These are phyloP conservation scores for Adoxophyes honmai DNA, from an alignment of 1,140 invertebrate genomes.

Conservation along the genomic window DNA sequence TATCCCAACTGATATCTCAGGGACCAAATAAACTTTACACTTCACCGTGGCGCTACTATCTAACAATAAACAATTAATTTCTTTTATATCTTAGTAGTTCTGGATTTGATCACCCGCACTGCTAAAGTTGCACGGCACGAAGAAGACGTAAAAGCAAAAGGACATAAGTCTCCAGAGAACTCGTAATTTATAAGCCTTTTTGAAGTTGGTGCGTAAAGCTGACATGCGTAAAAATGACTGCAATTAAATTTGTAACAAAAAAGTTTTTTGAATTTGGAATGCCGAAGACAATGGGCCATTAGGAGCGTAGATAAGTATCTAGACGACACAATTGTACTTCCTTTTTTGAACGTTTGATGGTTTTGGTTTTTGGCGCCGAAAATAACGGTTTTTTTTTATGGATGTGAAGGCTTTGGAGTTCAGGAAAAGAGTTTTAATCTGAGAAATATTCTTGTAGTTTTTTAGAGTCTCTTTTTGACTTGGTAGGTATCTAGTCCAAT, in stretches of 20 bases:
- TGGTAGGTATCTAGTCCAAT: no score
- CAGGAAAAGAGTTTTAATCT: neutral
- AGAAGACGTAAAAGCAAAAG: no score
- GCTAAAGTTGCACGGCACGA: no score
- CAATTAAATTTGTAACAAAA: conserved; percentile 54
- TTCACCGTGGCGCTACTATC: no score
- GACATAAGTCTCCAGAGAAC: no score
- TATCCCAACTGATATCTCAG: no score
- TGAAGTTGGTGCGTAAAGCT: conserved; percentile 13
- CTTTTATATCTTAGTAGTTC: no score
- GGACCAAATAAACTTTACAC: no score
- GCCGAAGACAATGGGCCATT: conserved; percentile 61
- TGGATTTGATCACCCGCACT: no score
- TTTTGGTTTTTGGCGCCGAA: neutral
- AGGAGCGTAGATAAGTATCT: conserved; percentile 59
- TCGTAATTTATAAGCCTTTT: neutral
- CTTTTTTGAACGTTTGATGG: conserved; percentile 37
- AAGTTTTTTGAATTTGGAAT: conserved; percentile 46
- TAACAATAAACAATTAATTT: no score
- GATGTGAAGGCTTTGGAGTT: neutral
- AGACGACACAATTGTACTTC: conserved; percentile 52
- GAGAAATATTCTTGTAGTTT: no score
- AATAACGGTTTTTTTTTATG: neutral
- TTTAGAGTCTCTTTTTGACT: neutral
- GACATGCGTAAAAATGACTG: conserved; percentile 64